A percentile compares a stretch with the other conserved stretches of the same genome.
These are phyloP conservation scores for Dolomedes plantarius DNA, from an alignment of 2,888 invertebrate genomes.

Conservation along the genomic window DNA sequence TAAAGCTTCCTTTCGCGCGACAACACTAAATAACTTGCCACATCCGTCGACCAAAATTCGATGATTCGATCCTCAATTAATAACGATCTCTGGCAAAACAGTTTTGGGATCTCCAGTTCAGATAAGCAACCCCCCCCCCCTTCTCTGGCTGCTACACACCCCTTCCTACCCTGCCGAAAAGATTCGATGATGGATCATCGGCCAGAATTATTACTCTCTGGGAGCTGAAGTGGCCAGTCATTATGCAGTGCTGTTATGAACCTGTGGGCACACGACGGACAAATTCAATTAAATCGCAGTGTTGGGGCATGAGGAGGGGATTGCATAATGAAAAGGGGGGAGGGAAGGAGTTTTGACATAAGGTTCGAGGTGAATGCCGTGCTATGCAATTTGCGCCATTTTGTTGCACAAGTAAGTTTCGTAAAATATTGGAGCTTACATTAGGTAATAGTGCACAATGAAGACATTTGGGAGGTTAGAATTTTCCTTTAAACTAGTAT, in stretches of 20 bases:
- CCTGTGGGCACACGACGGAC: conserved; percentile 26
- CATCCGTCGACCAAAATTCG: not conserved
- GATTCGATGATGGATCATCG: conserved; percentile 19
- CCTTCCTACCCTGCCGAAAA: not conserved
- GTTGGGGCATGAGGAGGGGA: not conserved
- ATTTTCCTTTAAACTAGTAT: too few species aligned
- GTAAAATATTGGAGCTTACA: too few species aligned
- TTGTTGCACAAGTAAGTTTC: too few species aligned
- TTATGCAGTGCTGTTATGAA: conserved; percentile 6
- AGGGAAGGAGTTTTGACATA: not conserved
- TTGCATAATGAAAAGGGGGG: not conserved
- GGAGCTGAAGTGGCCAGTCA: conserved; percentile 26
- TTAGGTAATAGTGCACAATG: too few species aligned
- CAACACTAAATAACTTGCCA: not conserved
- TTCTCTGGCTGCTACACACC: not conserved
- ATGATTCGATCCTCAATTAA: not conserved
- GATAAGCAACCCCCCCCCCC: not conserved
- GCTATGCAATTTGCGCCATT: too few species aligned
- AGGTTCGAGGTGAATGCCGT: not conserved
- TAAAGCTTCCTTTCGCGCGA: too few species aligned
- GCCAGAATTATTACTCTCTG: conserved; percentile 11
- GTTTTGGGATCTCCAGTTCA: not conserved
- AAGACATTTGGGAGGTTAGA: too few species aligned
- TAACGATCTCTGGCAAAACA: not conserved
- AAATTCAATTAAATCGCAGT: conserved; percentile 55